Percentiles rank a stretch among this genome's conserved stretches.
phyloP scores from a whole-genome alignment of 2,888 invertebrate species.

The Aphidius colemani region DNA sequence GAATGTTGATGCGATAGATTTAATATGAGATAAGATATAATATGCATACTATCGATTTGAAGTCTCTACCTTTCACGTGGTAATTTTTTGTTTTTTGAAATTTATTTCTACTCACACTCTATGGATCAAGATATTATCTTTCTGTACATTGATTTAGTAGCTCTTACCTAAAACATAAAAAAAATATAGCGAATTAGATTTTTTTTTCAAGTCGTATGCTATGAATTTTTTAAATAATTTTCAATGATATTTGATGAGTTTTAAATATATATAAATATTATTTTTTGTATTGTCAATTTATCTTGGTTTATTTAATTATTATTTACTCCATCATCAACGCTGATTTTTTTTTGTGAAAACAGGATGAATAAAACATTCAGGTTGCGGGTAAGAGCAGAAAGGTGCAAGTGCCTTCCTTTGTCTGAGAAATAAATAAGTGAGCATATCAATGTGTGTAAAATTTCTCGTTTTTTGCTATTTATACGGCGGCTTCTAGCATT shows the following conservation, averaged over 20 bases:
- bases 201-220: background rate
- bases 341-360: background rate
- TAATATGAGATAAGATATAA: background rate
- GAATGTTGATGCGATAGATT: background rate
- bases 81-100: conserved; percentile 15
- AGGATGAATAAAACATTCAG: background rate
- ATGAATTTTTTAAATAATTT: background rate
- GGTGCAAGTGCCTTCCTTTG: too few species aligned
- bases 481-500: too few species aligned
- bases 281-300: background rate
- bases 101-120: conserved; percentile 43
- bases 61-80: background rate
- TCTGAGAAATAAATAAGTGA: too few species aligned
- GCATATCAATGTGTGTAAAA: too few species aligned
- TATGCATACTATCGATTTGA: background rate
- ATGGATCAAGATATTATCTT: conserved; percentile 22
- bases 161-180: conserved; percentile 56
- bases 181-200: conserved; percentile 16
- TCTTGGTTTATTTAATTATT: background rate
- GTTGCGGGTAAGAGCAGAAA: background rate
- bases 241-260: too few species aligned
- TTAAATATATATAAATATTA: background rate
- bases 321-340: background rate
- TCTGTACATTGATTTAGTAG: conserved; percentile 20
- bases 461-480: too few species aligned